Evolutionary conservation across 1,140 invertebrate genomes (phyloP), one percentile per base, ranked within the genome.

Genomic region (Papilio machaon): DNA sequence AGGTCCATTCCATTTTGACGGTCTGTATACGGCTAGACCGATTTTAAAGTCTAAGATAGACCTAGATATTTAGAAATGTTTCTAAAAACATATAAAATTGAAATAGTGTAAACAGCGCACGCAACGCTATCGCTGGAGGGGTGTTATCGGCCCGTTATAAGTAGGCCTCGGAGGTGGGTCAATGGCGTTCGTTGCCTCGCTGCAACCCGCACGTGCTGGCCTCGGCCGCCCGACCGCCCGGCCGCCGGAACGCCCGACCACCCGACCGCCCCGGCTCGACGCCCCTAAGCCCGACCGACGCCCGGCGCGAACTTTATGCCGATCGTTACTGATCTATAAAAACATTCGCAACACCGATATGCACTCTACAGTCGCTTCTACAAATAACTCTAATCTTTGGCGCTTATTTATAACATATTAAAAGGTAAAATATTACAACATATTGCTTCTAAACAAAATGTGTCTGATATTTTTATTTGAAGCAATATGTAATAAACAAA

Each of bases 111-210:
- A 52, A 64, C 73, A 76, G 46, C 43, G 73, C 73, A 79, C 54
- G 75, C 73, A 81, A 46, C 70, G 83, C 82, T 92, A 92, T 91
- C 91, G 82, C 83, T 84, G 88, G 77, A 79, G 90, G 91, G 91
- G 90, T 92, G 91, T 92, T 94, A 93, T 91, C 91, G 86, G 84
- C 87, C 82, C 85, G 81, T 74, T 88, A 85, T 91, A 92, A 91
- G 91, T 92, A 92, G 91, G 91, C 88, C 91, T 88, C 90, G 78
- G 83, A 93, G 91, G 88, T 94, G 91, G 92, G 92, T 93, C 92
- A 94, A 94, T 92, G 91, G 91, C 92, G 92, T 91, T 93, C 92
- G 88, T 93, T 90, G 86, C 92, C 91, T 90, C 88, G 88, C 85
- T 92, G 91, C 91, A 90, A 83, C 84, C 87, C 87, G 91, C 92